Conservation (phyloP, 2,888 invertebrate genomes). For the Trilocha varians region DNA sequence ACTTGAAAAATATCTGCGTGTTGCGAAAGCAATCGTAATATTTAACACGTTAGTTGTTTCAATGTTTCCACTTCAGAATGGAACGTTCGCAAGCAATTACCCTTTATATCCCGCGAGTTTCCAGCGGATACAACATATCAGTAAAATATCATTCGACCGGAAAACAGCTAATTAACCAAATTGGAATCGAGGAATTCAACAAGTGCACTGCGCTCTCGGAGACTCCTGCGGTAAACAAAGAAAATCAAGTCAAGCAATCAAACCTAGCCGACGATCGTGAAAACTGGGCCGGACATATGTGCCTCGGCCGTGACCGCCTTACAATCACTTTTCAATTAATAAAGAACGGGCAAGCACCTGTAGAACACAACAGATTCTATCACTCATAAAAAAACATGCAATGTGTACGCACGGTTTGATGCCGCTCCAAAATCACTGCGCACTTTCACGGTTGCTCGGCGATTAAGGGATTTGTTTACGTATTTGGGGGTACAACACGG, state of each 20-base stretch:
- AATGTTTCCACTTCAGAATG: no score
- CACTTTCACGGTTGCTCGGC: conserved; percentile 44
- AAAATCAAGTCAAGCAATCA: conserved; percentile 48
- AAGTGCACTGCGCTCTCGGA: conserved; percentile 36
- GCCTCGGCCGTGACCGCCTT: conserved; percentile 69
- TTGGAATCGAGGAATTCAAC: conserved; percentile 23
- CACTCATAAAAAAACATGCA: conserved; percentile 34
- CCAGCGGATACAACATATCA: background rate
- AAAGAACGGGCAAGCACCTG: conserved; percentile 64
- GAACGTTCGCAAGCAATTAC: no score
- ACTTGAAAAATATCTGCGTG: no score
- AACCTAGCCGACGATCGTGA: conserved; percentile 54
- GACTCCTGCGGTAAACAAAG: conserved; percentile 55
- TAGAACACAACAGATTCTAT: conserved; percentile 59
- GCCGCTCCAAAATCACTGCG: conserved; percentile 40
- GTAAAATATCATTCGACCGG: background rate
- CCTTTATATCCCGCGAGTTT: no score
- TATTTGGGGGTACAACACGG: conserved; percentile 46
- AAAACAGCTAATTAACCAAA: background rate
- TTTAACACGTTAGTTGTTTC: no score
- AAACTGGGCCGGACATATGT: conserved; percentile 72
- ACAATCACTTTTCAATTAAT: conserved; percentile 73
- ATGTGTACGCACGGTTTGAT: conserved; percentile 42
- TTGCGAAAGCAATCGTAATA: no score
- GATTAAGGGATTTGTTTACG: conserved; percentile 52